Conservation (phyloP, 1,140 invertebrate genomes). For the Drosophila orena region DNA sequence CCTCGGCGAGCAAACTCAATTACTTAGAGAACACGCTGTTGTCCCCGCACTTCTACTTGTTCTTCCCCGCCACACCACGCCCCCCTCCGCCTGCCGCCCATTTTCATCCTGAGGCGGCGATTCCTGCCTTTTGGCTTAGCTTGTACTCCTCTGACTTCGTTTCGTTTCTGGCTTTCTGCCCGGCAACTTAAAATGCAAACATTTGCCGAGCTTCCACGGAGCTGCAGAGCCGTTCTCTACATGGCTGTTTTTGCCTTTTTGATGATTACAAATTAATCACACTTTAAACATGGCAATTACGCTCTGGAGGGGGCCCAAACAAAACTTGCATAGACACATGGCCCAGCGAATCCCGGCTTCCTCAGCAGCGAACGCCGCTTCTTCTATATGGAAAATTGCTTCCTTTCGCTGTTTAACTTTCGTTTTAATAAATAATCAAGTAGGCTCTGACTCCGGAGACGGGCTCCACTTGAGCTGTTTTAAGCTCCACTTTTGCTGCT, state of each 20-base stretch:
- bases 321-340: slow-evolving; percentile 58
- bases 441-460: slow-evolving; percentile 52
- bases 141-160: slow-evolving; percentile 27
- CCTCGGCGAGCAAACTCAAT: slow-evolving; percentile 62
- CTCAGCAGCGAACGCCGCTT: slow-evolving; percentile 30
- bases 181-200: slow-evolving; percentile 60
- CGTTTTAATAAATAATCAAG: slow-evolving; percentile 84
- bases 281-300: slow-evolving; percentile 84
- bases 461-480: slow-evolving; percentile 25
- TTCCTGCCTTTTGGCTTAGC: slow-evolving; percentile 33
- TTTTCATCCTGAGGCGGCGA: slow-evolving; percentile 56
- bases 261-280: slow-evolving; percentile 84
- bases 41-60: slow-evolving; percentile 22
- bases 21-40: slow-evolving; percentile 62
- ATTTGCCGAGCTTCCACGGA: slow-evolving; percentile 40
- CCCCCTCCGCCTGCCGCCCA: not conserved
- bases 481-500: slow-evolving; percentile 22
- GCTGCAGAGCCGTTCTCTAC: slow-evolving; percentile 22
- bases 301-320: slow-evolving; percentile 40
- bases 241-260: slow-evolving; percentile 69
- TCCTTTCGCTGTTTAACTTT: slow-evolving; percentile 83
- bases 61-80: not conserved
- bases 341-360: slow-evolving; percentile 29
- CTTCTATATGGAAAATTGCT: slow-evolving; percentile 81
- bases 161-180: slow-evolving; percentile 20